Conservation (phyloP, 2,113 vertebrate genomes). For the Hydrochoerus hydrochaeris region DNA sequence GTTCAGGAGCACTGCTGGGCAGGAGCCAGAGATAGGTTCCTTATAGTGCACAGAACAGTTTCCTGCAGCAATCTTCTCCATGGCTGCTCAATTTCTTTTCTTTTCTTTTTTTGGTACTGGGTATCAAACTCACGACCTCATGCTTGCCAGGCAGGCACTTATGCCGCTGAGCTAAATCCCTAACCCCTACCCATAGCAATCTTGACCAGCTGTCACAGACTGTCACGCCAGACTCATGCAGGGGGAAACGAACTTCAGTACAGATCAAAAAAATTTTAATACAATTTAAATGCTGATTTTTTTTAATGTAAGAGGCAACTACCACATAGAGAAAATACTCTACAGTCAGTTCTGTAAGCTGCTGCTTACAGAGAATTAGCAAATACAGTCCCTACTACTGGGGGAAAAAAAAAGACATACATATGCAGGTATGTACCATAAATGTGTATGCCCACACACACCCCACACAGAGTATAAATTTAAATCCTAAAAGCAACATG, state of each 20-base stretch:
- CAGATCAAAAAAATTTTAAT: background rate
- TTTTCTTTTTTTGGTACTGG: no score
- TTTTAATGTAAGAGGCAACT: background rate
- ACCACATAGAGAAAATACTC: background rate
- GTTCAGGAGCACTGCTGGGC: background rate
- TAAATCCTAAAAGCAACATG: background rate
- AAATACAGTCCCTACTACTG: background rate
- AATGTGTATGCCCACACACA: background rate
- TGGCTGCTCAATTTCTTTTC: no score
- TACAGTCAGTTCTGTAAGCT: background rate
- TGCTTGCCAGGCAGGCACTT: no score
- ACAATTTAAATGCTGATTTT: slow-evolving; percentile 1
- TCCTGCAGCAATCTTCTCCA: no score
- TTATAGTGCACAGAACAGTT: background rate
- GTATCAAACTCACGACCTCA: no score
- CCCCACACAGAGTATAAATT: background rate
- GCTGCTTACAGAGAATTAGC: background rate
- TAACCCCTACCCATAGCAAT: background rate
- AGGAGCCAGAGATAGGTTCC: background rate
- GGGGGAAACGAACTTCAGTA: background rate
- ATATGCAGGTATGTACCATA: background rate
- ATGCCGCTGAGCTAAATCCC: no score
- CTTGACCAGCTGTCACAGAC: background rate
- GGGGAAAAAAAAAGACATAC: background rate
- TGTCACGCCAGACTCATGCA: background rate